Evolutionary conservation across 2,888 invertebrate species (phyloP).

Genomic region (Lepeophtheirus nordmannii): DNA sequence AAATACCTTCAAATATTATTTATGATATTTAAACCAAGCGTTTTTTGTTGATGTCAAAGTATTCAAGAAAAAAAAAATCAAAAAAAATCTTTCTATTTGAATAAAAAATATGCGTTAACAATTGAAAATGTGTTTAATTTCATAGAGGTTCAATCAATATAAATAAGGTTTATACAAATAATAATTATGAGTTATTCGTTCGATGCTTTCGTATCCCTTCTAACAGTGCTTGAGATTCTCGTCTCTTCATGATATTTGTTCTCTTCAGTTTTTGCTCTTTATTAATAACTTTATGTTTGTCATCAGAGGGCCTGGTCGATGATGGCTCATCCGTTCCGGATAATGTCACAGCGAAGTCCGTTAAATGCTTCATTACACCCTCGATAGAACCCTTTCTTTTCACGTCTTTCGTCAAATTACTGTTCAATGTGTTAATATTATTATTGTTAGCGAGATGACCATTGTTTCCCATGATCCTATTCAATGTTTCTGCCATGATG

Average conservation of each 20-base stretch:
- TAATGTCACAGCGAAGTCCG: slow-evolving; percentile 19
- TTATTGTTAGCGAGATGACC: neutral
- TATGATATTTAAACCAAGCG: too few relatives aligned
- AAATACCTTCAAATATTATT: too few relatives aligned
- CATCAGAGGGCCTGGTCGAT: too few relatives aligned
- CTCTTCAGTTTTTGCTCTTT: slow-evolving; percentile 22
- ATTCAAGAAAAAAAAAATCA: too few relatives aligned
- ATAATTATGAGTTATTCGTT: too few relatives aligned
- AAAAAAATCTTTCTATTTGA: too few relatives aligned
- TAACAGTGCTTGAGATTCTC: slow-evolving; percentile 21
- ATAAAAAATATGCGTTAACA: too few relatives aligned
- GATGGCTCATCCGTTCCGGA: slow-evolving; percentile 7
- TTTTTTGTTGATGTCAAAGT: too few relatives aligned
- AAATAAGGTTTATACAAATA: too few relatives aligned
- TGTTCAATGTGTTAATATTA: neutral
- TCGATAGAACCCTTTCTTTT: slow-evolving; percentile 11
- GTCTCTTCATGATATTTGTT: slow-evolving; percentile 23
- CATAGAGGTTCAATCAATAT: too few relatives aligned
- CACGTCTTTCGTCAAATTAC: neutral
- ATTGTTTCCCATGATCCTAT: neutral
- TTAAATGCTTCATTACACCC: slow-evolving; percentile 15
- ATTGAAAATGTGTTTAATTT: too few relatives aligned
- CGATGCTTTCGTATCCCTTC: slow-evolving; percentile 14
- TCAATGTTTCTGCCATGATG: neutral
- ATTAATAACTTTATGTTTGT: neutral